Base-by-base conservation (phyloP, 2,888 invertebrate genomes). In the Lissonota sp. region DNA sequence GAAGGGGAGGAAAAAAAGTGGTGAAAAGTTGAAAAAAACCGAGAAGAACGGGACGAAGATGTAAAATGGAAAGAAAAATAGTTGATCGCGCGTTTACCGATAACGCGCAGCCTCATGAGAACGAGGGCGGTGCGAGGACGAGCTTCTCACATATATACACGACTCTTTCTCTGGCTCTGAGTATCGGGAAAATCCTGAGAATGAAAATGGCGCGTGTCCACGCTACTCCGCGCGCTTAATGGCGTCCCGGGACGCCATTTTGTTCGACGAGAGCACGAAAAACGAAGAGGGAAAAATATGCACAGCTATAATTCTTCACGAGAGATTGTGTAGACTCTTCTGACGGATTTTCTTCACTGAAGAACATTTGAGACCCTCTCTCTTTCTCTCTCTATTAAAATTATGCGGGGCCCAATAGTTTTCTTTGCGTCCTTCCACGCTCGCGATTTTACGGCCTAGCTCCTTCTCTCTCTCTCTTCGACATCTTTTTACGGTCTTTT, bases 101-200 rank as follows among this genome's bases (percentile, higher is more conserved):
- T 86, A 85, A 86, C 82, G 73, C 55, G 80, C 16, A 26, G 3
- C 26, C 14, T 4, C 51, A 73, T 66, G 84, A 86, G 87, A 88
- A 86, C 80, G 86, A 84, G 85, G 86, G 86, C 87, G 26, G 26
- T 26, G 86, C 86, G 86, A 86, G 87, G 87, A 84, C 81, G 82
- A 82, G 78, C 80, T 81, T 83, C 80, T 83, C 85, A 85, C 82
- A 79, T 83, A 74, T 81, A 49, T 44, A 72, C 26, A 72, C 49
- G 63, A 70, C 53, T 74, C 82, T 86, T 77, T 76, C 73, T 80
- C 49, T 49, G 70, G 58, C 79, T 84, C 73, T 80, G 60, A 73
- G 75, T 40, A 8, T n/a, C 57, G 0, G 57, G 10, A 26, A 37
- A 57, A 51, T 51, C 51, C 14, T 51, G 14, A 51, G 14, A 51